Evolutionary conservation across 2,797 vertebrate species (phyloP).

Genomic region (Arnoldichthys spilopterus): DNA sequence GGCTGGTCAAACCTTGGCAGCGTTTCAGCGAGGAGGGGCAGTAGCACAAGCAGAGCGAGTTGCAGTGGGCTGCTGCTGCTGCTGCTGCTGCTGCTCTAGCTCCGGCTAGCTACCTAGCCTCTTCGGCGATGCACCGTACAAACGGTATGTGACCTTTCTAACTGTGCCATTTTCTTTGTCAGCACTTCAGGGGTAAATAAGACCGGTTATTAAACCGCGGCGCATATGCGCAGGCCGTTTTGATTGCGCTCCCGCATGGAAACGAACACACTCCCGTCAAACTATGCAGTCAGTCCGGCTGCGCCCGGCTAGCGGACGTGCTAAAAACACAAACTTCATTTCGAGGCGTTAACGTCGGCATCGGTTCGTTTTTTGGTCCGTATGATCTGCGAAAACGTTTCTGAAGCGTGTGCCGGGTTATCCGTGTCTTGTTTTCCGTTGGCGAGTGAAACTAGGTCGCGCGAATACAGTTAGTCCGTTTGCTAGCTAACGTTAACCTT

Average conservation of each 20-base stretch:
- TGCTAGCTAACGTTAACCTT: conserved; percentile 11
- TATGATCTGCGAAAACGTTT: too few species aligned
- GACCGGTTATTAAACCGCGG: neutral
- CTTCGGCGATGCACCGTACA: neutral
- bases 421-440: too few species aligned
- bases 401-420: too few species aligned
- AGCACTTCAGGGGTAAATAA: neutral
- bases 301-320: neutral
- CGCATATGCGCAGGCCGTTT: neutral
- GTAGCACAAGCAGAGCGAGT: neutral
- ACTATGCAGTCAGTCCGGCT: neutral
- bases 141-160: neutral
- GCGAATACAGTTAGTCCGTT: neutral
- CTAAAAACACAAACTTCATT: conserved; percentile 24
- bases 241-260: neutral
- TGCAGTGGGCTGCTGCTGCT: neutral
- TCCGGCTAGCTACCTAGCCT: conserved; percentile 1
- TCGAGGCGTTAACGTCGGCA: neutral
- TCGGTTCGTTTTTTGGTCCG: neutral
- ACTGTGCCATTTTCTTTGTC: neutral
- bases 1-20: conserved; percentile 19
- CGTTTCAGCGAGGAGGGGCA: conserved; percentile 2
- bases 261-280: neutral
- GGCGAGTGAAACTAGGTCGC: neutral
- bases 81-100: neutral